Evolutionary conservation across 1,140 invertebrate genomes (phyloP), one percentile per base, ranked within the genome.

Genomic region (Linepithema humile): DNA sequence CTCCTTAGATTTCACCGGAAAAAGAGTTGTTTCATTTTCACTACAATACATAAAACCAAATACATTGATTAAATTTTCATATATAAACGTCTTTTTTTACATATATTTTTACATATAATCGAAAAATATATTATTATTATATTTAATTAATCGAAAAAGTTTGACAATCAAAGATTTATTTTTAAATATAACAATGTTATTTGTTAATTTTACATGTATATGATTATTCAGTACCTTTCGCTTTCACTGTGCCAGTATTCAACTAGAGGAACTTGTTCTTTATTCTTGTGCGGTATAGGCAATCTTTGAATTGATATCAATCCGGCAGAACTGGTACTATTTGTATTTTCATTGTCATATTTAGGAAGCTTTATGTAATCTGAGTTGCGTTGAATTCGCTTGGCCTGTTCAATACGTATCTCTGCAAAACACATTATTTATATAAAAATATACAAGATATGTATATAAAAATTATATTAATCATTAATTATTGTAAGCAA

Each of bases 271-370:
- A 95, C 94, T 87, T 95, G 93, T 85, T 96, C 95, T 86, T 95
- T 95, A 23, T 90, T 94, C 72, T 94, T 95, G 38, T 94, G 94
- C 17, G 96, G 95, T 90, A 96, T 95, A 9, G 95, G 94, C 85
- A 96, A 91, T 90, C 95, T 94, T 88, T 96, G 95, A 73, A 96
- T 95, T 7, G 95, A 95, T 88, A 96, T 96, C 55, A 96, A 91
- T 82, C 91, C 92, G 83, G 60, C 60, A 50, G 83, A 88, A 78
- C 69, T 85, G 78, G 88, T 90, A 86, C 86, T 82, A 82, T 82
- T 88, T 7, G 85, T 88, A 43, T 92, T 91, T 73, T 92, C 91
- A 85, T 93, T 92, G 82, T 92, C 91, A 80, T 87, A 88, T 60
- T 93, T 93, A 70, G 95, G 93, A 55, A 94, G 83, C 88, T 95